Evolutionary conservation across 2,113 vertebrate genomes (phyloP).

Genomic region (Protobothrops flavoviridis): DNA sequence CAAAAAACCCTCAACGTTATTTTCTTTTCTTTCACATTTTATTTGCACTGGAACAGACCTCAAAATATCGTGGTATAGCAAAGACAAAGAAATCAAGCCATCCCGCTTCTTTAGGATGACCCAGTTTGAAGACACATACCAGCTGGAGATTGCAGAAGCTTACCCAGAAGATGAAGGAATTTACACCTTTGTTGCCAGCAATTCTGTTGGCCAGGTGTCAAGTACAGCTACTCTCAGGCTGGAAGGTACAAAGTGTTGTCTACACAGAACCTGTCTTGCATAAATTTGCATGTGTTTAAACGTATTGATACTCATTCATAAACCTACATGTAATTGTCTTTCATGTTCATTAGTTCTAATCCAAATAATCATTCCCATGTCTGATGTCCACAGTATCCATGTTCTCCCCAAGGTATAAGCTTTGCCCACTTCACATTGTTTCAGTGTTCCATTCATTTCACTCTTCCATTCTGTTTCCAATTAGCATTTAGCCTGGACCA

Average conservation of each 20-base stretch:
- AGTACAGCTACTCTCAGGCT: conserved; percentile 86
- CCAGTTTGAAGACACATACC: conserved; percentile 94
- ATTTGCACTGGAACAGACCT: conserved; percentile 76
- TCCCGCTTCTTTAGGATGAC: conserved; percentile 93
- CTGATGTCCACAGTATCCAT: conserved; percentile 14
- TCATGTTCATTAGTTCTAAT: conserved; percentile 55
- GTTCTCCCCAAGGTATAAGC: conserved; percentile 15
- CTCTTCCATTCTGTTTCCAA: conserved; percentile 34
- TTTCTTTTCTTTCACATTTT: not conserved
- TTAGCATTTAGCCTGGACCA: conserved; percentile 35
- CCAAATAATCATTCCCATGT: conserved; percentile 55
- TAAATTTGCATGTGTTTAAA: conserved; percentile 30
- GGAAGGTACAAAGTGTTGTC: conserved; percentile 77
- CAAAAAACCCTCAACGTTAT: not conserved
- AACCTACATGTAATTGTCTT: conserved; percentile 35
- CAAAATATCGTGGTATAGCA: conserved; percentile 89
- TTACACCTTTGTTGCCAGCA: conserved; percentile 89
- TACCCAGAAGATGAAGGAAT: conserved; percentile 90
- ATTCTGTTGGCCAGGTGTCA: conserved; percentile 85
- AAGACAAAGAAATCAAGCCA: conserved; percentile 92
- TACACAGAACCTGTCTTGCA: conserved; percentile 21
- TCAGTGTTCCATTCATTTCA: not conserved
- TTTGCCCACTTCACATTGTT: conserved; percentile 34
- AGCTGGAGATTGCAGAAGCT: conserved; percentile 90
- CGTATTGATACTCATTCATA: conserved; percentile 39